Conservation (phyloP, 1,140 invertebrate genomes). For the Drosophila arawakana region DNA sequence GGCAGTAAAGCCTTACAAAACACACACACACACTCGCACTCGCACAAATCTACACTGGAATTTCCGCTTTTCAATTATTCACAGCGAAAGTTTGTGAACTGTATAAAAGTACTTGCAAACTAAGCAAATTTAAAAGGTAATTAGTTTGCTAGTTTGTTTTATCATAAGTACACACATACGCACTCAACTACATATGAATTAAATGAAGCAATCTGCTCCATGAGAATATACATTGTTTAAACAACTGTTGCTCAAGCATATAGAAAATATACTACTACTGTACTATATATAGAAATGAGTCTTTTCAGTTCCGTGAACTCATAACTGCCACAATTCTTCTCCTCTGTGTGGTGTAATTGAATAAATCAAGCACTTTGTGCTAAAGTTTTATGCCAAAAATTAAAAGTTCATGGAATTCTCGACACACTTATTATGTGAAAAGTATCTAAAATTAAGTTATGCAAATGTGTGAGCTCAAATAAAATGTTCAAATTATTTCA, state of each 20-base stretch:
- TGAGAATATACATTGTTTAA: constrained; percentile 3
- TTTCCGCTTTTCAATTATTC: constrained; percentile 25
- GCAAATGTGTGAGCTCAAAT: background rate
- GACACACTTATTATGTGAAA: background rate
- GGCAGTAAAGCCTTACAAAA: constrained; percentile 20
- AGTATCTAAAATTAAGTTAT: constrained; percentile 1
- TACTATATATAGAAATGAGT: background rate
- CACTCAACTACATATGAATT: background rate
- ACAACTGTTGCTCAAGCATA: background rate
- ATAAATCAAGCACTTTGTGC: constrained; percentile 15
- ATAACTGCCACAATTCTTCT: constrained; percentile 1
- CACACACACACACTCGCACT: background rate
- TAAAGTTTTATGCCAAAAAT: constrained; percentile 8
- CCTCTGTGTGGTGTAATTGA: constrained; percentile 18
- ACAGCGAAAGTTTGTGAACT: constrained; percentile 27
- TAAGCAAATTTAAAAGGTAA: constrained; percentile 23
- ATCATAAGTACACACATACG: constrained; percentile 1
- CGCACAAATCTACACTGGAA: no score
- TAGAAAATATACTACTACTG: background rate
- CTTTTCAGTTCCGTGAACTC: background rate
- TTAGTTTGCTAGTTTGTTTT: constrained; percentile 28
- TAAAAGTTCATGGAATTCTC: constrained; percentile 2
- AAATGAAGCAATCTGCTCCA: constrained; percentile 8
- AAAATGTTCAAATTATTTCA: no score
- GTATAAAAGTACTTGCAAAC: constrained; percentile 14